phyloP scores from a whole-genome alignment of 2,888 invertebrate species.

The Drosophila greeni region DNA sequence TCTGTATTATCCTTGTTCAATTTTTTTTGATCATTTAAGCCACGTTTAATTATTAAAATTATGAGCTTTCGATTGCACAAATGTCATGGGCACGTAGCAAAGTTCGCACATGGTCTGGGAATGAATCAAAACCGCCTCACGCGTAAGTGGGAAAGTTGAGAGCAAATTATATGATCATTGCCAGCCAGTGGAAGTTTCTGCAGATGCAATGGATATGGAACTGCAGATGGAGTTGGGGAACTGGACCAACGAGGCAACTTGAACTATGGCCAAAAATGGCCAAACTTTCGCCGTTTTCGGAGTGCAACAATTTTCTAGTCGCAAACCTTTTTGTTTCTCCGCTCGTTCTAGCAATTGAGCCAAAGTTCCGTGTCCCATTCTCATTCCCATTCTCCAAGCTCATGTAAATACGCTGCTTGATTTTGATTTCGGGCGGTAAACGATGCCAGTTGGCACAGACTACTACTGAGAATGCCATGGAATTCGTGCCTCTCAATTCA shows the following conservation, averaged over 20 bases:
- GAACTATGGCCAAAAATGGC: slow-evolving; percentile 54
- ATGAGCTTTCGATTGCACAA: background rate
- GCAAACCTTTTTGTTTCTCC: slow-evolving; percentile 35
- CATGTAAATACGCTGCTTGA: slow-evolving; percentile 68
- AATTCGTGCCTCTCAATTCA: slow-evolving; percentile 28
- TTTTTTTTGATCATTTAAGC: background rate
- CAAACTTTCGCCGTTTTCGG: slow-evolving; percentile 56
- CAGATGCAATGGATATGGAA: slow-evolving; percentile 4
- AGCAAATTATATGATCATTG: slow-evolving; percentile 42
- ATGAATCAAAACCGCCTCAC: slow-evolving; percentile 22
- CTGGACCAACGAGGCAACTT: slow-evolving; percentile 48
- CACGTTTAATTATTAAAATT: slow-evolving; percentile 12
- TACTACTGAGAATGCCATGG: slow-evolving; percentile 4
- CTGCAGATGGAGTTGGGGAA: slow-evolving; percentile 2
- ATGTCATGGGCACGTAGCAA: slow-evolving; percentile 3
- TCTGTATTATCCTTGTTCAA: too few relatives aligned
- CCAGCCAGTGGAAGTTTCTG: slow-evolving; percentile 28
- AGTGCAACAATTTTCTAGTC: slow-evolving; percentile 54
- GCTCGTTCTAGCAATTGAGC: slow-evolving; percentile 50
- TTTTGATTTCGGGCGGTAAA: slow-evolving; percentile 66
- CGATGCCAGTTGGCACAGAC: slow-evolving; percentile 65
- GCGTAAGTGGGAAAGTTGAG: slow-evolving; percentile 32
- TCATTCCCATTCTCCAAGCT: slow-evolving; percentile 36
- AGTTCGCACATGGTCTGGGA: slow-evolving; percentile 13
- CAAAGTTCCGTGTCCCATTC: slow-evolving; percentile 58